Percentiles rank a stretch among this genome's conserved stretches.
phyloP scores from a whole-genome alignment of 2,113 vertebrate genomes.

The Cochlearius cochlearius region DNA sequence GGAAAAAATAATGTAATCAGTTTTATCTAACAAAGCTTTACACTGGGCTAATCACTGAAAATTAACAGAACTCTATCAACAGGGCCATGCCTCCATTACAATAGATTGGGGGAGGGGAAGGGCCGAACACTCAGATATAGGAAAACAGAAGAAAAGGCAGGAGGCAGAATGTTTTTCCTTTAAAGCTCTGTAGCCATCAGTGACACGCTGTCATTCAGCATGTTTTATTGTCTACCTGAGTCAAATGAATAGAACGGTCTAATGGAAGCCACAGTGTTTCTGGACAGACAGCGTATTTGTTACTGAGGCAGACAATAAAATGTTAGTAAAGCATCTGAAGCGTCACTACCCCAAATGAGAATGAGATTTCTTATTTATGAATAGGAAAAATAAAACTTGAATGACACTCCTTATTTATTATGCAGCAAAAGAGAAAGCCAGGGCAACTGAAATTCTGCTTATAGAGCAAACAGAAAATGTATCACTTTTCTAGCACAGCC shows the following conservation, averaged over 20 bases:
- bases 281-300: background rate
- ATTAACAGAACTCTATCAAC: background rate
- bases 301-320: conserved; percentile 26
- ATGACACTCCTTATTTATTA: background rate
- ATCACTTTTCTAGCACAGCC: background rate
- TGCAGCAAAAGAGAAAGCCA: background rate
- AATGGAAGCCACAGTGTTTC: conserved; percentile 14
- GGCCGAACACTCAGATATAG: background rate
- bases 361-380: conserved; percentile 36
- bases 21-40: background rate
- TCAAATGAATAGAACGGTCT: background rate
- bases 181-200: background rate
- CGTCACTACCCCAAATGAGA: background rate
- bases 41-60: background rate
- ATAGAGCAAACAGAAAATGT: background rate
- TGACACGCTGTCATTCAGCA: conserved; percentile 6
- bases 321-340: conserved; percentile 1
- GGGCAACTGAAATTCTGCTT: background rate
- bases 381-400: background rate
- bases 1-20: background rate
- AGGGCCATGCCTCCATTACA: background rate
- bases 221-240: conserved; percentile 34
- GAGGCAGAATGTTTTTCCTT: background rate
- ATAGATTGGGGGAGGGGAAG: background rate
- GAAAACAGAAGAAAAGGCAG: background rate